Conservation (phyloP, 1,140 invertebrate genomes). For the Calliphora vicina region DNA sequence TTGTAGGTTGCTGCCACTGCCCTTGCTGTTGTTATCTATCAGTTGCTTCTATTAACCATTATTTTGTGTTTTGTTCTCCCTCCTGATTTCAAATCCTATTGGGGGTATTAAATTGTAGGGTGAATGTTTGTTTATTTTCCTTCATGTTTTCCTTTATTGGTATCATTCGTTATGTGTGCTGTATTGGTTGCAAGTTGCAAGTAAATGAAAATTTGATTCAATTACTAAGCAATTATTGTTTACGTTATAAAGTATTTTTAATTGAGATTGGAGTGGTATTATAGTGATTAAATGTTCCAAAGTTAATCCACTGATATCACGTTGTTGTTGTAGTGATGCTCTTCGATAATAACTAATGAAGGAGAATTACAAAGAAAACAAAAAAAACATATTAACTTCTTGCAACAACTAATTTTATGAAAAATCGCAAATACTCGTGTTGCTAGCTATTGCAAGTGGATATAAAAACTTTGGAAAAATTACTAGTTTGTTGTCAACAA, state of each 20-base stretch:
- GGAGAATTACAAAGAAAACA: background rate
- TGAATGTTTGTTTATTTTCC: background rate
- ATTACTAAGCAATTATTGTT: slow-evolving; percentile 35
- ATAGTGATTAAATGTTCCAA: slow-evolving; percentile 30
- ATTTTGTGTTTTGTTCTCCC: background rate
- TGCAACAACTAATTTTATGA: background rate
- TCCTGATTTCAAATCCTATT: slow-evolving; percentile 12
- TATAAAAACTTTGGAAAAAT: too few species aligned
- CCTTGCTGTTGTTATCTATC: background rate
- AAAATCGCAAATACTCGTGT: background rate
- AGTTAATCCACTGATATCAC: slow-evolving; percentile 22
- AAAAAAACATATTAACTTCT: slow-evolving; percentile 1
- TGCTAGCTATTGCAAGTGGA: background rate
- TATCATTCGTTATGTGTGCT: background rate
- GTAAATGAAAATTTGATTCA: slow-evolving; percentile 34
- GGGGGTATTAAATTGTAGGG: slow-evolving; percentile 16
- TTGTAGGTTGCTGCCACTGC: background rate
- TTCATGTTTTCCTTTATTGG: too few species aligned
- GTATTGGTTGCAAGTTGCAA: slow-evolving; percentile 4
- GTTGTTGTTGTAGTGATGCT: too few species aligned
- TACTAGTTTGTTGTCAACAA: too few species aligned
- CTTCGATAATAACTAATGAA: background rate
- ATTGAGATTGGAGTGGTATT: slow-evolving; percentile 31
- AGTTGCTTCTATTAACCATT: background rate
- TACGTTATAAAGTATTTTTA: slow-evolving; percentile 33